These are phyloP conservation scores for Enteromius paludinosus DNA, from an alignment of 2,797 vertebrate species.

Conservation along the genomic window DNA sequence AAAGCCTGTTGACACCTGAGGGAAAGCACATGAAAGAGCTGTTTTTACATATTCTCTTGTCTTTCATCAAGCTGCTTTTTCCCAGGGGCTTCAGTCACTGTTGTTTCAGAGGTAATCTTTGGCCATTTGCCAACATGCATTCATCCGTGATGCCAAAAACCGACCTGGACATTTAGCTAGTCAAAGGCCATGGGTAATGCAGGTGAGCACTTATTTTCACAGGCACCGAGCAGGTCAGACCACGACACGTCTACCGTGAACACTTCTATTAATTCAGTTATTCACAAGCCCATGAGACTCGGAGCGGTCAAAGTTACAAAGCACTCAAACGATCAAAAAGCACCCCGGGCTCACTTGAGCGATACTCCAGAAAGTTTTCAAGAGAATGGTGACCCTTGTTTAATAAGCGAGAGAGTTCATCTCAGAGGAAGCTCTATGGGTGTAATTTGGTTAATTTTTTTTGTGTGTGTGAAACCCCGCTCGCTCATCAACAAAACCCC, in stretches of 20 bases:
- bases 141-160: constrained; percentile 45
- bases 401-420: constrained; percentile 25
- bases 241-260: constrained; percentile 11
- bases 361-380: constrained; percentile 26
- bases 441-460: background rate
- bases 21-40: background rate
- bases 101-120: constrained; percentile 19
- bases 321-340: constrained; percentile 41
- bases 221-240: constrained; percentile 29
- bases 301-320: constrained; percentile 22
- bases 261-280: constrained; percentile 47
- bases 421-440: constrained; percentile 6
- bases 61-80: constrained; percentile 33
- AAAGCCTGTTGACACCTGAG: background rate
- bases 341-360: constrained; percentile 26
- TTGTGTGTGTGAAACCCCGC: background rate
- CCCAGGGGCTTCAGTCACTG: constrained; percentile 38
- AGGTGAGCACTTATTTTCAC: constrained; percentile 46
- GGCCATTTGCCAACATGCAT: constrained; percentile 44
- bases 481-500: constrained; percentile 44
- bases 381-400: constrained; percentile 41
- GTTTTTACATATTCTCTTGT: constrained; percentile 2
- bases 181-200: constrained; percentile 52
- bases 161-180: constrained; percentile 54
- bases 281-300: constrained; percentile 32